Evolutionary conservation across 2,888 invertebrate genomes (phyloP).

Genomic region (Rhingia campestris): DNA sequence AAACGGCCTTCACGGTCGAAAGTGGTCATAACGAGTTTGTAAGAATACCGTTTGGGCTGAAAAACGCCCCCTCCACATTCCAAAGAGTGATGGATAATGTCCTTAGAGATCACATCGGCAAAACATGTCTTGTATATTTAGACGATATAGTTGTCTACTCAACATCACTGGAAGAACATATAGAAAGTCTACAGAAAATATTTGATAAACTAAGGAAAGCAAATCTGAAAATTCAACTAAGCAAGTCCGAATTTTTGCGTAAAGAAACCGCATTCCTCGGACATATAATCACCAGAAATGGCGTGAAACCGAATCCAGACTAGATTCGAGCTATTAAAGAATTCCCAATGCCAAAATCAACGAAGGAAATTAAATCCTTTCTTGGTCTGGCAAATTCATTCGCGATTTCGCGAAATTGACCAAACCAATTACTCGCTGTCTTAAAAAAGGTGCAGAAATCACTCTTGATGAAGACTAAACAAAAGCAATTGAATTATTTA

Average conservation of each 20-base stretch:
- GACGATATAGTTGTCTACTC: conserved; percentile 23
- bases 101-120: background rate
- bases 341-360: conserved; percentile 29
- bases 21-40: conserved; percentile 24
- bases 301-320: conserved; percentile 20
- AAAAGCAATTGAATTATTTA: conserved; percentile 17
- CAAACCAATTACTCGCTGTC: too few relatives aligned
- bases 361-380: conserved; percentile 24
- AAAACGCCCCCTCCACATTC: conserved; percentile 19
- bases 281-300: too few relatives aligned
- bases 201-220: conserved; percentile 73
- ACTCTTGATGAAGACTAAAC: conserved; percentile 18
- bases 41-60: conserved; percentile 21
- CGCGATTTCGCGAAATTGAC: conserved; percentile 24
- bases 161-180: conserved; percentile 17
- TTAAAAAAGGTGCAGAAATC: conserved; percentile 17
- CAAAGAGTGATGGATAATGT: conserved; percentile 4
- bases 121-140: conserved; percentile 29
- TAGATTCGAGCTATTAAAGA: conserved; percentile 26
- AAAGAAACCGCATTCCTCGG: conserved; percentile 77
- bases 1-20: too few relatives aligned
- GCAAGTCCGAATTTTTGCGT: conserved; percentile 73
- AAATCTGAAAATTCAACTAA: conserved; percentile 76
- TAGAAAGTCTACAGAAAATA: conserved; percentile 50
- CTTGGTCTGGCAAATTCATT: conserved; percentile 28